A percentile compares a stretch with the other conserved stretches of the same genome.
These are phyloP conservation scores for Drosophila prostipennis DNA, from an alignment of 2,888 invertebrate genomes.

Conservation along the genomic window DNA sequence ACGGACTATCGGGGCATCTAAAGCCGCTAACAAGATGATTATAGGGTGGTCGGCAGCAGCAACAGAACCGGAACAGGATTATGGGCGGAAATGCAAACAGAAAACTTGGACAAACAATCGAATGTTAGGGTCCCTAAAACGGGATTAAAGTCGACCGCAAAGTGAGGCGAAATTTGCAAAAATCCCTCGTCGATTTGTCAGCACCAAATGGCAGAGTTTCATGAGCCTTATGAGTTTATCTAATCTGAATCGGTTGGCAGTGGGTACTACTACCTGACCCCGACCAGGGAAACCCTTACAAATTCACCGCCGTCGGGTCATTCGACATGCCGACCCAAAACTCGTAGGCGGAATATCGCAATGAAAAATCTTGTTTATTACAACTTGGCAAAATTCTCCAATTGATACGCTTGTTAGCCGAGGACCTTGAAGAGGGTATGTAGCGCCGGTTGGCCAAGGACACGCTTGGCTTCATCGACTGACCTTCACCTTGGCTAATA, in stretches of 20 bases:
- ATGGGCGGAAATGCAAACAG: constrained; percentile 78
- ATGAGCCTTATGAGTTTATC: constrained; percentile 43
- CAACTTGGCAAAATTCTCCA: constrained; percentile 79
- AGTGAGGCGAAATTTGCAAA: constrained; percentile 66
- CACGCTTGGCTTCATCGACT: constrained; percentile 43
- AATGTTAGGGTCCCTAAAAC: constrained; percentile 43
- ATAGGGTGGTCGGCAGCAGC: constrained; percentile 46
- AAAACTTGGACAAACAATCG: constrained; percentile 43
- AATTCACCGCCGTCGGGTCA: constrained; percentile 68
- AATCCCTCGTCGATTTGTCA: constrained; percentile 78
- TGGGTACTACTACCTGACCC: constrained; percentile 25
- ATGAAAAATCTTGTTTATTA: constrained; percentile 81
- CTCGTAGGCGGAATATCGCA: constrained; percentile 57
- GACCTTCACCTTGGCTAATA: constrained; percentile 59
- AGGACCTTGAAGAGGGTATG: constrained; percentile 41
- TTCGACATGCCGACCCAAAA: constrained; percentile 71
- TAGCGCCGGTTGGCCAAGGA: constrained; percentile 61
- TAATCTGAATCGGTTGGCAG: constrained; percentile 70
- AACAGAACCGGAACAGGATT: constrained; percentile 65
- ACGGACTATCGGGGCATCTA: constrained; percentile 60
- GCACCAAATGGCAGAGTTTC: constrained; percentile 58
- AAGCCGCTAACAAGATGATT: constrained; percentile 78
- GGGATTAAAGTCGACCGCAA: constrained; percentile 68
- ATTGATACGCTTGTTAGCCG: constrained; percentile 51
- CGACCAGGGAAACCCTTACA: constrained; percentile 53